Base-by-base conservation (phyloP, 2,888 invertebrate genomes). In the Apantesis nais region DNA sequence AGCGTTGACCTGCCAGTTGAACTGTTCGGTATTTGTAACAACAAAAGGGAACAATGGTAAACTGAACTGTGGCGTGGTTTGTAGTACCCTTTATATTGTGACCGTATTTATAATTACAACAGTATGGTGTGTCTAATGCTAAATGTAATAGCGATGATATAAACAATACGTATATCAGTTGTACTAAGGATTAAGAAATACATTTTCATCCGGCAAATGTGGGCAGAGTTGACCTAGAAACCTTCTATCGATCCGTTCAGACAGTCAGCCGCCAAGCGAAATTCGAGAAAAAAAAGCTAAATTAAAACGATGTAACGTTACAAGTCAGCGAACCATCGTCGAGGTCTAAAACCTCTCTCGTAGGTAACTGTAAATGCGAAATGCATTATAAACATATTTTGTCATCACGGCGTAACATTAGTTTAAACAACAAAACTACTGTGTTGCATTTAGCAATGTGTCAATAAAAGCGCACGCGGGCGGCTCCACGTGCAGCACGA, bases 11-110 rank as follows among this genome's bases (percentile, higher is more conserved):
- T 73, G 82, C 73, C 78, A 75, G 66, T 67, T 78, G 82, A 83
- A 83, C 83, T 76, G 78, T 74, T 77, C 78, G 78, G 66, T 83
- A 83, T 82, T 75, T 84, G 83, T 85, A 85, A 85, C 85, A 88
- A 89, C 82, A 82, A 74, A 73, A 79, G 77, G 84, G 78, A 86
- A 90, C 89, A 91, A 90, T 89, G 81, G 85, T 79, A 68, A 73
- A 74, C 76, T 74, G 73, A 71, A 79, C 77, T 81, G 72, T 78
- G 74, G 58, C 71, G 74, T 75, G 72, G 73, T 70, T 77, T 75
- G 74, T 77, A 68, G 62, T 67, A 37, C 71, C 75, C 77, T 78
- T 73, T 72, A 76, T 72, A 72, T 68, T 73, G 66, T 74, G 71
- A 64, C 70, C 60, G 41, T 64, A 66, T 12, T 9, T 34, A 29